A percentile compares a stretch with the other conserved stretches of the same genome.
These are phyloP conservation scores for Protonibea diacanthus DNA, from an alignment of 2,797 vertebrate species.

Conservation along the genomic window DNA sequence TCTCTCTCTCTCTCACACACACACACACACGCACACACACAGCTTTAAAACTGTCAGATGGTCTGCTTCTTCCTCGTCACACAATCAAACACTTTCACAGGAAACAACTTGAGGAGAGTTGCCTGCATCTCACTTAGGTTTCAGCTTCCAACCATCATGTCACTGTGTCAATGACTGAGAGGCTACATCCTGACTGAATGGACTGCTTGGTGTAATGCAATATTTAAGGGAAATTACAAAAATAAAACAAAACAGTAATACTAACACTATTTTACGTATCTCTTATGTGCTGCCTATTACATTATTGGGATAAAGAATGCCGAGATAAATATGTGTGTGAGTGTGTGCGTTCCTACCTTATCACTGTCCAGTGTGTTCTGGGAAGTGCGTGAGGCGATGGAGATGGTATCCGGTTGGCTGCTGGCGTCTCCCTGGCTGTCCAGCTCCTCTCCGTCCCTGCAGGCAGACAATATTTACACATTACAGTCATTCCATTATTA, in stretches of 20 bases:
- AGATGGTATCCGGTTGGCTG: constrained; percentile 98
- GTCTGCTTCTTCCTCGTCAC: constrained; percentile 51
- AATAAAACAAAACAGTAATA: not conserved
- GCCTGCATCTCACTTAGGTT: constrained; percentile 25
- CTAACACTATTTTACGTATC: not conserved
- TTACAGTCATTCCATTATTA: not conserved
- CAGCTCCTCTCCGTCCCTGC: constrained; percentile 96
- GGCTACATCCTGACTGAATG: not conserved
- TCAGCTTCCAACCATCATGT: constrained; percentile 19
- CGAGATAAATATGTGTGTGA: not conserved
- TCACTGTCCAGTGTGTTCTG: constrained; percentile 99
- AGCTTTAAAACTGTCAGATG: constrained; percentile 56
- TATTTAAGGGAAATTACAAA: not conserved
- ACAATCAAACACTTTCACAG: constrained; percentile 57
- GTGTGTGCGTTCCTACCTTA: constrained; percentile 87
- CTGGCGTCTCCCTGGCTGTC: constrained; percentile 99
- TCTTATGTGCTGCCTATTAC: not conserved
- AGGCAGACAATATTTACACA: constrained; percentile 24
- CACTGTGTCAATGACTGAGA: constrained; percentile 12
- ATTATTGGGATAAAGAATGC: not conserved
- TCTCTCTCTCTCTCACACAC: constrained; percentile 30
- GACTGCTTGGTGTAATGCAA: not conserved
- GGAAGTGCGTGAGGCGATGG: constrained; percentile 97
- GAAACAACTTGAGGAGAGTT: constrained; percentile 44
- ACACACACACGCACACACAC: constrained; percentile 28